Conservation (phyloP, 1,140 invertebrate species). For the Sipha flava region DNA sequence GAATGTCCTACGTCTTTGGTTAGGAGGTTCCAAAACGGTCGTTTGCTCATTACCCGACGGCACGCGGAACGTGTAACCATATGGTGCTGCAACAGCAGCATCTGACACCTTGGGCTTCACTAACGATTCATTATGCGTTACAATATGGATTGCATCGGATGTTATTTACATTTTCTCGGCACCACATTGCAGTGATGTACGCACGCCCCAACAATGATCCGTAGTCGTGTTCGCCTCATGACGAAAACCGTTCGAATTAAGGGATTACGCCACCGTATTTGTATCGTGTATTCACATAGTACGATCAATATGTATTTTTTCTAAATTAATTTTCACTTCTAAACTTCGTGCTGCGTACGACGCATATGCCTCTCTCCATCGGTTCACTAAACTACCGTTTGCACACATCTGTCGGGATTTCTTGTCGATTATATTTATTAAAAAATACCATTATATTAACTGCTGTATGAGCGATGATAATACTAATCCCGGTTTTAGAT, state of each 20-base stretch:
- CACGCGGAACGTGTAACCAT: not conserved
- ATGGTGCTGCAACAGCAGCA: too few species aligned
- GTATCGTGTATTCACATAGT: too few species aligned
- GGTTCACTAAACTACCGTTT: not conserved
- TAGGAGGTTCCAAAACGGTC: not conserved
- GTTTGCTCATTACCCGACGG: not conserved
- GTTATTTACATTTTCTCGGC: too few species aligned
- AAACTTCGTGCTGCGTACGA: too few species aligned
- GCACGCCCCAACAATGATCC: too few species aligned
- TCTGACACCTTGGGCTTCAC: not conserved
- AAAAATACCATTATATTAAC: too few species aligned
- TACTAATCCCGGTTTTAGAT: too few species aligned
- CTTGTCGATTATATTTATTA: not conserved
- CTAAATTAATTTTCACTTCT: not conserved
- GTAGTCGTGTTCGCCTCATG: too few species aligned
- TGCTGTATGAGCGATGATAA: too few species aligned
- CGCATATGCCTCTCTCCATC: not conserved
- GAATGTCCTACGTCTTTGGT: not conserved
- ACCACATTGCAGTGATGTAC: too few species aligned
- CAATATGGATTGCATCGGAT: not conserved
- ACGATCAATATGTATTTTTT: too few species aligned
- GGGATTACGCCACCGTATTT: not conserved
- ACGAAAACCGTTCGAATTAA: not conserved
- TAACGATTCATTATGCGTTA: not conserved
- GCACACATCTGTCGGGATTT: not conserved